phyloP scores from a whole-genome alignment of 2,113 vertebrate genomes.

The Ceuthmochares aereus region DNA sequence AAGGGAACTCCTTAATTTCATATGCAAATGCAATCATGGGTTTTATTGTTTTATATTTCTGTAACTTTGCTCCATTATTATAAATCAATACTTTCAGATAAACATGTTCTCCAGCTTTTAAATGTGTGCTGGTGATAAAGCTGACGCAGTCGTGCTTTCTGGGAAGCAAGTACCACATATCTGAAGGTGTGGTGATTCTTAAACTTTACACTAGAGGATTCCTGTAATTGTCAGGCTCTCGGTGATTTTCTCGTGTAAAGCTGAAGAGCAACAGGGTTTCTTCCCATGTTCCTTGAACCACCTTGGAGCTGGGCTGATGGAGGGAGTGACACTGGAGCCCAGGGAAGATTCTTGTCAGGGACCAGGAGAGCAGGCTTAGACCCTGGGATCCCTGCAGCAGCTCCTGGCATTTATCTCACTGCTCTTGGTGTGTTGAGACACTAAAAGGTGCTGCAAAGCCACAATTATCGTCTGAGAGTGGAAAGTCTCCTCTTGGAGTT shows the following conservation, averaged over 20 bases:
- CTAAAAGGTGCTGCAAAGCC: not conserved
- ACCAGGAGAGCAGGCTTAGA: not conserved
- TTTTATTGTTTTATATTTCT: not conserved
- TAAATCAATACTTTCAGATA: not conserved
- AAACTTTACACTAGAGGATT: accelerated
- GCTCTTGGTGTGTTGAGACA: not conserved
- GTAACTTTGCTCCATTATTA: not conserved
- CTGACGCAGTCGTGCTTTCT: not conserved
- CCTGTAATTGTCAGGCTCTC: not conserved
- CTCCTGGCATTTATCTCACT: not conserved
- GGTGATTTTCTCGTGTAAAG: not conserved
- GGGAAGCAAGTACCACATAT: not conserved
- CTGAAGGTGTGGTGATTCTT: not conserved
- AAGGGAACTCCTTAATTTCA: not conserved
- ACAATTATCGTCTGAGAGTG: not conserved
- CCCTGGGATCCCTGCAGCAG: not conserved
- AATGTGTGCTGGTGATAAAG: not conserved
- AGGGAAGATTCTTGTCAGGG: not conserved
- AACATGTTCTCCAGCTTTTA: not conserved
- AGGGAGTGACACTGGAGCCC: not conserved
- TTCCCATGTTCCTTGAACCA: not conserved
- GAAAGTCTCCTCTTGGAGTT: not conserved
- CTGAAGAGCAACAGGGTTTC: not conserved
- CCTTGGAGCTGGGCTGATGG: not conserved
- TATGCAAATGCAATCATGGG: not conserved